phyloP scores from a whole-genome alignment of 2,888 invertebrate species.

The Dilophus febrilis region DNA sequence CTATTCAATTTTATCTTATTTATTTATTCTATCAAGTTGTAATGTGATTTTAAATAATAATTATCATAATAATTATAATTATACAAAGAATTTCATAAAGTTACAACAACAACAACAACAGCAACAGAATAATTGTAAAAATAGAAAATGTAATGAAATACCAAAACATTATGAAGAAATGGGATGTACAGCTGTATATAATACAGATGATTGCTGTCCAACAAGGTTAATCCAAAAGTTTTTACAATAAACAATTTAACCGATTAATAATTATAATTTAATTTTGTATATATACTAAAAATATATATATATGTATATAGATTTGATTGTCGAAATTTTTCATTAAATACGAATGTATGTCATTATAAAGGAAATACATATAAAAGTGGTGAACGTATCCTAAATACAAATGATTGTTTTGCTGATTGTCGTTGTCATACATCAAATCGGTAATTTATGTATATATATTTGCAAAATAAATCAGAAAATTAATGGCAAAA shows the following conservation, averaged over 20 bases:
- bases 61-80: too few relatives aligned
- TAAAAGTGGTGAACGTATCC: neutral
- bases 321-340: conserved; percentile 1
- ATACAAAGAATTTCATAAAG: too few relatives aligned
- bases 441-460: neutral
- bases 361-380: neutral
- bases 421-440: neutral
- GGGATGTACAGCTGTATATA: conserved; percentile 8
- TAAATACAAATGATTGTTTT: neutral
- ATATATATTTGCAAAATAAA: neutral
- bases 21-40: too few relatives aligned
- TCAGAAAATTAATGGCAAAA: neutral
- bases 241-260: too few relatives aligned
- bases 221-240: neutral
- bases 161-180: conserved; percentile 10
- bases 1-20: too few relatives aligned
- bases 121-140: too few relatives aligned
- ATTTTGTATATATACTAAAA: neutral
- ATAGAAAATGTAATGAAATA: too few relatives aligned
- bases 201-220: conserved; percentile 8
- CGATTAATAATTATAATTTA: too few relatives aligned
- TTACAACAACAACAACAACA: too few relatives aligned
- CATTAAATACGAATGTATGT: neutral
- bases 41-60: too few relatives aligned
- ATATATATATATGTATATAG: neutral